Evolutionary conservation across 2,113 vertebrate genomes (phyloP).

Genomic region (Catagonus wagneri): DNA sequence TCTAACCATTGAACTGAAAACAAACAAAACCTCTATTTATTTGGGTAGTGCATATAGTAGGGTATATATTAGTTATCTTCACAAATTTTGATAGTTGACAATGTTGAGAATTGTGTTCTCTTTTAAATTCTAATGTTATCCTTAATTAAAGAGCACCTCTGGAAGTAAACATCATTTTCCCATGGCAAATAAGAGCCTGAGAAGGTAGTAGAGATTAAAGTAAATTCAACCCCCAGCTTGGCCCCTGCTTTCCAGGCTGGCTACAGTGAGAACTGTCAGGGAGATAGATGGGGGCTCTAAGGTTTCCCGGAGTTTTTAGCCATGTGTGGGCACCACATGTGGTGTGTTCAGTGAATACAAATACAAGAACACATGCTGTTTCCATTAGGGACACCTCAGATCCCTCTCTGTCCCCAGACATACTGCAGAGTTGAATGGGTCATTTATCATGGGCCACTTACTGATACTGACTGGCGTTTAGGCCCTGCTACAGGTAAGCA

Average conservation of each 20-base stretch:
- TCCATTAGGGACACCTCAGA: constrained; percentile 80
- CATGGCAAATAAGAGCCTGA: constrained; percentile 77
- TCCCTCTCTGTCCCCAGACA: constrained; percentile 79
- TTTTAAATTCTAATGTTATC: constrained; percentile 49
- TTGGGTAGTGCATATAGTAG: neutral
- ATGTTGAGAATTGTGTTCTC: neutral
- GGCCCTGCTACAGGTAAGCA: constrained; percentile 33
- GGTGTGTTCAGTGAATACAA: constrained; percentile 68
- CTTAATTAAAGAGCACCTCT: constrained; percentile 62
- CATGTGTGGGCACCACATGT: constrained; percentile 81
- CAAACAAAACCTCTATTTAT: neutral
- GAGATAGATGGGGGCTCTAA: constrained; percentile 89
- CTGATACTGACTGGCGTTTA: constrained; percentile 64
- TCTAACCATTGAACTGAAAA: neutral
- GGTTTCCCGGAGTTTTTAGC: constrained; percentile 84
- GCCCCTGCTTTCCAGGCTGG: constrained; percentile 81
- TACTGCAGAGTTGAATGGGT: constrained; percentile 66
- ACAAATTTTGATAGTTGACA: constrained; percentile 15
- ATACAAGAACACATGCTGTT: constrained; percentile 80
- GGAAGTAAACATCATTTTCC: constrained; percentile 54
- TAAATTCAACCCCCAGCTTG: constrained; percentile 53
- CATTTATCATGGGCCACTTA: constrained; percentile 80
- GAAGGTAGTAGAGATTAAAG: constrained; percentile 69
- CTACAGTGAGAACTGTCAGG: constrained; percentile 87
- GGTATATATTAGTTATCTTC: neutral